Evolutionary conservation across 2,888 invertebrate genomes (phyloP), one percentile per base, ranked within the genome.

Genomic region (Hirtodrosophila histrioides): DNA sequence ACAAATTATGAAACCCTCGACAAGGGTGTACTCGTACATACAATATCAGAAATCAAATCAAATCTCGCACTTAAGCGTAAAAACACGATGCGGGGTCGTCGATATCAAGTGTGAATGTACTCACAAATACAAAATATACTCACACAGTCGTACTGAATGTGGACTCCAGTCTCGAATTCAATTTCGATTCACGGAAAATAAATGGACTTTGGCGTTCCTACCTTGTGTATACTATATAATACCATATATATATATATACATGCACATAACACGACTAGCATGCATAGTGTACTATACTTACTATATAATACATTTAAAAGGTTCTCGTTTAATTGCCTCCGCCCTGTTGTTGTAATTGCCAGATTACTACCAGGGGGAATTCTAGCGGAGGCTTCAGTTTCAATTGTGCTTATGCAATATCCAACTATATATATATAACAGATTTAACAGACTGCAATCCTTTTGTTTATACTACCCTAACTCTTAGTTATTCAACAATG

Each of bases 131-230:
- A 17, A 1, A 17, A 17, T 17, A 17, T 61, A 61, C 41, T 53
- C 24, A 17, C 17, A 17, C 17, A 17, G 1, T 17, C 17, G 17
- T 17, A 17, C 17, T 27, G 27, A 4, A 3, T 27, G 27, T 27
- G 72, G 66, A 71, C 69, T 72, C 44, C 46, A 71, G 37, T 69
- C 31, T 66, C 29, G 48, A 65, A 49, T 54, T 35, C 50, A 50
- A 55, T 60, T 53, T 29, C 53, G 39, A 33, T 66, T 66, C 57
- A 45, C 50, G 45, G 31, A 31, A 49, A 66, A 35, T 55, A 27
- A 27, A 27, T 66, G 74, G 43, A 51, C 54, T 53, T 72, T 41
- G 51, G 44, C 27, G 66, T 35, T 50, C 12, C 3, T 9, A 33
- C 9, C 23, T 33, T 4, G 27, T 5, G 6, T 5, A 27, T 27